phyloP scores from a whole-genome alignment of 1,140 invertebrate species.

The Vanessa tameamea region DNA sequence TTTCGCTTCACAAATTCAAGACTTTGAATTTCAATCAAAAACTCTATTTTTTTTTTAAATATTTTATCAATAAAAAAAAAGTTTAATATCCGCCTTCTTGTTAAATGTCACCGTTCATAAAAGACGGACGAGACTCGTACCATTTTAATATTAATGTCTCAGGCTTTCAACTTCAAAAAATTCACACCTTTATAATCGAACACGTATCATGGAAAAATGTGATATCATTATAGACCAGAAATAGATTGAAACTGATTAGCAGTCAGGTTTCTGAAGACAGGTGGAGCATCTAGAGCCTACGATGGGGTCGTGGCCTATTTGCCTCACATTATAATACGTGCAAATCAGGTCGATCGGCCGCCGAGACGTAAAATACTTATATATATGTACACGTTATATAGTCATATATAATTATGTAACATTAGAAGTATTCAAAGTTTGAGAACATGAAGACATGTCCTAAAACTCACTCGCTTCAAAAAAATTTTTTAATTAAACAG shows the following conservation, averaged over 20 bases:
- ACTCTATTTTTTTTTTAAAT: no score
- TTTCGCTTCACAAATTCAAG: no score
- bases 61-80: no score
- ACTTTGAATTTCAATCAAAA: no score
- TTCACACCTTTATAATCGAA: neutral
- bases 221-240: constrained; percentile 19
- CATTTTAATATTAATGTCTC: neutral
- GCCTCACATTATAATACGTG: constrained; percentile 25
- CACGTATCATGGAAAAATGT: constrained; percentile 7
- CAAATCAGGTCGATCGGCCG: constrained; percentile 23
- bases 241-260: constrained; percentile 24
- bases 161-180: neutral
- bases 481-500: no score
- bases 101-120: neutral
- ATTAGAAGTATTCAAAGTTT: no score
- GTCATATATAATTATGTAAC: no score
- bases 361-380: neutral
- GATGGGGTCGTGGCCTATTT: constrained; percentile 30
- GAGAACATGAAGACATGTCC: no score
- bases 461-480: no score
- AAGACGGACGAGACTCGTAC: neutral
- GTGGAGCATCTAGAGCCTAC: constrained; percentile 4
- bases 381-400: neutral
- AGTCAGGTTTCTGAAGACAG: constrained; percentile 15
- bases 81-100: no score